Percentiles rank a stretch among this genome's conserved stretches.
Conservation (phyloP, 2,113 vertebrate genomes). For the Hypocryptadius cinnamomeus region DNA sequence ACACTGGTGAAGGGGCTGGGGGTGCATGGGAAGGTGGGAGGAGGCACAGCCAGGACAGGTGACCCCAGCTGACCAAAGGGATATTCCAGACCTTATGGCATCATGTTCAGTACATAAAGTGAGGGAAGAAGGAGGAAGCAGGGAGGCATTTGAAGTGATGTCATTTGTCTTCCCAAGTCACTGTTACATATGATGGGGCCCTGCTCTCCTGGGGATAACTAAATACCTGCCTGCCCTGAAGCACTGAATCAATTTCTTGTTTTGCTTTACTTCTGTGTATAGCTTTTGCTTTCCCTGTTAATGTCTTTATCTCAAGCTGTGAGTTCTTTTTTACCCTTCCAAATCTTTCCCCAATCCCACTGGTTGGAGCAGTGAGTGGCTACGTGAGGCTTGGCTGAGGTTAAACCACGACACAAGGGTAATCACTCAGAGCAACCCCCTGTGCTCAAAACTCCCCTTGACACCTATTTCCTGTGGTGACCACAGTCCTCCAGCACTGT, state of each 20-base stretch:
- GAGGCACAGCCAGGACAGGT: not conserved
- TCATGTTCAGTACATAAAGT: not conserved
- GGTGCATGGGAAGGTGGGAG: not conserved
- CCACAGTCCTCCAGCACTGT: not conserved
- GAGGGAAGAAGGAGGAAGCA: accelerated
- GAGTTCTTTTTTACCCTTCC: not conserved
- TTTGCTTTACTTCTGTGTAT: not conserved
- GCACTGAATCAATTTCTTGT: not conserved
- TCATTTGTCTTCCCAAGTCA: not conserved
- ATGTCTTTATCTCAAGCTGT: not conserved
- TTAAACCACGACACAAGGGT: not conserved
- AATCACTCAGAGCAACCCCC: not conserved
- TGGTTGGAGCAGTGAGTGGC: not conserved
- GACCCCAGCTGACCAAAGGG: not conserved
- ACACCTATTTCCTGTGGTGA: not conserved
- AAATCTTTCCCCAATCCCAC: no score
- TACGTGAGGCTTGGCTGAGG: not conserved
- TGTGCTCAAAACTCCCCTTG: not conserved
- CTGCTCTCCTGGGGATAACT: not conserved
- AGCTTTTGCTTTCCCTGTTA: not conserved
- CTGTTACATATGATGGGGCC: accelerated
- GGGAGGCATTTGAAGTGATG: not conserved
- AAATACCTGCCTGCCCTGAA: not conserved
- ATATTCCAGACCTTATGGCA: not conserved
- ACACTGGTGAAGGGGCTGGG: accelerated